phyloP scores from a whole-genome alignment of 2,888 invertebrate species.

The Andrena dorsata region DNA sequence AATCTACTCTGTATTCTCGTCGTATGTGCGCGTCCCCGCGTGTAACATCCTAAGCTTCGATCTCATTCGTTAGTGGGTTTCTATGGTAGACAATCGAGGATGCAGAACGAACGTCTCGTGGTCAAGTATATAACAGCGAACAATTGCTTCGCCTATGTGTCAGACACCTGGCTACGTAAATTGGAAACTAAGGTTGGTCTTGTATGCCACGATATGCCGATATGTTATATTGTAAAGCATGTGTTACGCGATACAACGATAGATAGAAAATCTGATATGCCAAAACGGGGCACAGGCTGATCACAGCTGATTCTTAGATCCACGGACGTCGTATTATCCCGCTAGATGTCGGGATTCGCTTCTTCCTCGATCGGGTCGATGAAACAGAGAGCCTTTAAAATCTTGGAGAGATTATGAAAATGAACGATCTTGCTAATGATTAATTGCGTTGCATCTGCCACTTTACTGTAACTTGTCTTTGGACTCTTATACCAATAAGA shows the following conservation, averaged over 20 bases:
- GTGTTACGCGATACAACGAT: conserved; percentile 14
- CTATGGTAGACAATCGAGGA: conserved; percentile 25
- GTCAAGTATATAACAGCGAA: conserved; percentile 85
- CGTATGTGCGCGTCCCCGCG: conserved; percentile 24
- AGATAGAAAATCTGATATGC: conserved; percentile 32
- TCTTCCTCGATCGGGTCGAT: neutral
- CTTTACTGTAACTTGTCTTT: too few relatives aligned
- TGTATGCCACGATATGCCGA: conserved; percentile 2
- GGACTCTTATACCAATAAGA: too few relatives aligned
- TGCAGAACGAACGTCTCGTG: conserved; percentile 85
- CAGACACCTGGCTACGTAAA: conserved; percentile 78
- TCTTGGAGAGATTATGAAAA: too few relatives aligned
- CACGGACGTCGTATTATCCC: neutral
- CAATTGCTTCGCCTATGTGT: conserved; percentile 85
- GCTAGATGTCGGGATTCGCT: conserved; percentile 24
- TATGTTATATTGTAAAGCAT: conserved; percentile 20
- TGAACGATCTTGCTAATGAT: too few relatives aligned
- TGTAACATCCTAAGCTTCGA: neutral
- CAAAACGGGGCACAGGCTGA: neutral
- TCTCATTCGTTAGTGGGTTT: conserved; percentile 15
- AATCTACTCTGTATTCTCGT: conserved; percentile 23
- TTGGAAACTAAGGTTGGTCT: conserved; percentile 76
- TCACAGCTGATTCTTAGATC: neutral
- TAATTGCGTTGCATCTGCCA: too few relatives aligned
- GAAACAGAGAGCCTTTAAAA: neutral